These are phyloP conservation scores for Acanthosepion pharaonis DNA, from an alignment of 2,888 invertebrate genomes.

Conservation along the genomic window DNA sequence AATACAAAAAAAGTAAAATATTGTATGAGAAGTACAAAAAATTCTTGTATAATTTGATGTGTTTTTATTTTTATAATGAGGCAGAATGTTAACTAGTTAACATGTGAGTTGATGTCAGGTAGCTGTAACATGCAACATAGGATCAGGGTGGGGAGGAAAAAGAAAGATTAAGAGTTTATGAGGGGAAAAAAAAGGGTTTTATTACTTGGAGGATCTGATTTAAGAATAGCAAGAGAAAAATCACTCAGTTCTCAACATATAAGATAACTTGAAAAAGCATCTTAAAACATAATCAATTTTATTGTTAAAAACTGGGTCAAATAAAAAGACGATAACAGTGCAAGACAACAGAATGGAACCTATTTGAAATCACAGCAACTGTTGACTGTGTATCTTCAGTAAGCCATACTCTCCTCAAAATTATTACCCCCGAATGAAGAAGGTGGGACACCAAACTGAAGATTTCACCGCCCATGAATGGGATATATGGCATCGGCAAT, in stretches of 20 bases:
- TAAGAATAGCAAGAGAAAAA: not conserved
- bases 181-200: too few relatives aligned
- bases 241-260: not conserved
- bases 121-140: not conserved
- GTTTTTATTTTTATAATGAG: not conserved
- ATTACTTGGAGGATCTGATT: not conserved
- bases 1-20: conserved; percentile 11
- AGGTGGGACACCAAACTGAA: not conserved
- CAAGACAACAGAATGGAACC: not conserved
- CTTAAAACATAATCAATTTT: not conserved
- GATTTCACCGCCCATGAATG: not conserved
- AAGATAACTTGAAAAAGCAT: not conserved
- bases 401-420: not conserved
- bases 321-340: not conserved
- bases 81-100: conserved; percentile 9
- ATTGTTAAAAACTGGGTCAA: too few relatives aligned
- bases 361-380: conserved; percentile 14
- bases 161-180: too few relatives aligned
- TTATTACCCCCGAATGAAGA: not conserved
- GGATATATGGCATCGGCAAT: not conserved
- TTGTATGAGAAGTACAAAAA: conserved; percentile 24
- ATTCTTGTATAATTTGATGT: too few relatives aligned
- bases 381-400: not conserved
- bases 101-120: not conserved
- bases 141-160: not conserved